These are phyloP conservation scores for Chrysolina haemoptera DNA, from an alignment of 2,888 invertebrate species.

Conservation along the genomic window DNA sequence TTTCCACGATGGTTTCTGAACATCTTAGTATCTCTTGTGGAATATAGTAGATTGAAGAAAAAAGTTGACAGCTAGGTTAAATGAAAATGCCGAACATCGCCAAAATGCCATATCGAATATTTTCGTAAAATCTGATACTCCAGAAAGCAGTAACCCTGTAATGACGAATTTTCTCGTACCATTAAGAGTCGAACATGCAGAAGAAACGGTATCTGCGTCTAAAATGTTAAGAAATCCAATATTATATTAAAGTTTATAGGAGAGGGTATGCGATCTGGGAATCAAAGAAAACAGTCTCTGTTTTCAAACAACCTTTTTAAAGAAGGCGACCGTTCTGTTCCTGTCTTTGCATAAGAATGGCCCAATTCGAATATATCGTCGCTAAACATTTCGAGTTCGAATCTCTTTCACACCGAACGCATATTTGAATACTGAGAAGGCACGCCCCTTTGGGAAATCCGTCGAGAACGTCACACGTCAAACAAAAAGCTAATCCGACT, in stretches of 20 bases:
- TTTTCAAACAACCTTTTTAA: constrained; percentile 65
- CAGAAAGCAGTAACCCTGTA: constrained; percentile 4
- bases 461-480: constrained; percentile 53
- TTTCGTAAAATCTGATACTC: constrained; percentile 16
- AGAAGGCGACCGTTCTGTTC: constrained; percentile 61
- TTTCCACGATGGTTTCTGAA: too few species aligned
- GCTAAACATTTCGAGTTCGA: constrained; percentile 64
- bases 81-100: not conserved
- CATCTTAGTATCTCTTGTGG: too few species aligned
- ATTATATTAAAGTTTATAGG: constrained; percentile 60
- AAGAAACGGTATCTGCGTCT: constrained; percentile 20
- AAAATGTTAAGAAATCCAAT: constrained; percentile 55
- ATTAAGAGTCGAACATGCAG: constrained; percentile 21
- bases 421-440: constrained; percentile 63
- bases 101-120: constrained; percentile 12
- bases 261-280: constrained; percentile 56
- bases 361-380: constrained; percentile 64
- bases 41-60: too few species aligned
- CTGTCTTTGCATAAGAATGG: constrained; percentile 67
- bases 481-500: constrained; percentile 50
- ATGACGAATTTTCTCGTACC: constrained; percentile 14
- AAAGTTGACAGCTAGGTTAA: too few species aligned
- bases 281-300: constrained; percentile 61
- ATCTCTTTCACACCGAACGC: constrained; percentile 60
- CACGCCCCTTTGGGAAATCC: constrained; percentile 60